Evolutionary conservation across 2,113 vertebrate genomes (phyloP), one percentile per base, ranked within the genome.

Genomic region (Nestor notabilis): DNA sequence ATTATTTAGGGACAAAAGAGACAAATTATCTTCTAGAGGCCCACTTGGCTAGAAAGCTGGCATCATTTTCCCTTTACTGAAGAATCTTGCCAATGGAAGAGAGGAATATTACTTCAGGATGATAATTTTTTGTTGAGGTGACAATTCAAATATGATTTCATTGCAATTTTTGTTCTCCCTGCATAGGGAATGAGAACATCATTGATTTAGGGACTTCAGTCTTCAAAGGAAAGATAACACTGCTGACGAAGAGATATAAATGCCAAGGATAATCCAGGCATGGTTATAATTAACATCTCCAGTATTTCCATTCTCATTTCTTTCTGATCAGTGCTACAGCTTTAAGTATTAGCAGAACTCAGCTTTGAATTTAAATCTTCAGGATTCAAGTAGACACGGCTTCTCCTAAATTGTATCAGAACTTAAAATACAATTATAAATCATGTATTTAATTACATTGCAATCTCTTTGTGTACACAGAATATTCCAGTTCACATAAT

Each of bases 351-450:
- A 94, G 27, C 47, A 87, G 61, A 87, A 83, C 24, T 60, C 68
- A 84, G 66, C 35, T 31, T 60, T 4, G 2, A 74, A 92, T 93
- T 95, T 93, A 72, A 75, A 90, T n/a, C 75, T 90, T 82, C 13
- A 7, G 72, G 35, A 39, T 58, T 94, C 66, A 87, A 52, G 91
- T 3, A 55, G 68, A 52, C 19, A 70, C 35, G 60, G 56, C 35
- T 83, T 81, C 69, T 83, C 44, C 68, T 91, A 86, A 95, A 87
- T 44, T 44, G 24, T 33, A 65, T 28, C 70, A 88, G 69, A 95
- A 64, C 61, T 84, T 90, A 90, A 89, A 89, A 78, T 64, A 35
- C 35, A 80, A 83, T 75, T 78, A 68, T 78, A 93, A 93, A 94
- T 89, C 60, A 43, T 52, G n/a, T 47, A 35, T 87, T 91, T 92